These are phyloP conservation scores for Macaria liturata DNA, from an alignment of 2,888 invertebrate species.

Conservation along the genomic window DNA sequence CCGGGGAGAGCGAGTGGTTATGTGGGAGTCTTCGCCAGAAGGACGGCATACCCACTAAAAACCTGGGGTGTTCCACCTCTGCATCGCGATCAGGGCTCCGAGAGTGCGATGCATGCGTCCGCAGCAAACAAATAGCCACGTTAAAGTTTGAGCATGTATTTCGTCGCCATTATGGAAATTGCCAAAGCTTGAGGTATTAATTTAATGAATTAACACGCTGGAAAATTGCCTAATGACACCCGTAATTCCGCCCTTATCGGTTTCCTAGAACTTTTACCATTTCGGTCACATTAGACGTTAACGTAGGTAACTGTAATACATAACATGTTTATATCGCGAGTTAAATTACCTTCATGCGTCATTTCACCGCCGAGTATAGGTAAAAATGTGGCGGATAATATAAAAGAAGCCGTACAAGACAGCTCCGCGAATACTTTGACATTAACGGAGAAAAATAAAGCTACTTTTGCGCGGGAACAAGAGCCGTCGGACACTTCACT, in stretches of 20 bases:
- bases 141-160: slow-evolving; percentile 20
- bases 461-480: slow-evolving; percentile 24
- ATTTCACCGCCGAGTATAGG: neutral
- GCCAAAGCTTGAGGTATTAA: slow-evolving; percentile 23
- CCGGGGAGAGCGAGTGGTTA: too few relatives aligned
- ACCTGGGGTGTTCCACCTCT: too few relatives aligned
- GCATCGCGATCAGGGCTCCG: too few relatives aligned
- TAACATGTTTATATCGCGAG: slow-evolving; percentile 1
- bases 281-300: slow-evolving; percentile 4
- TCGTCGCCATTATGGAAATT: slow-evolving; percentile 27
- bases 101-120: too few relatives aligned
- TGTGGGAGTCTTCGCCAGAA: too few relatives aligned
- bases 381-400: slow-evolving; percentile 4
- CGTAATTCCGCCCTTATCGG: slow-evolving; percentile 20
- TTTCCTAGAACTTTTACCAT: slow-evolving; percentile 14
- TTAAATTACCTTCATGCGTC: neutral
- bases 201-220: slow-evolving; percentile 26
- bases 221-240: slow-evolving; percentile 23
- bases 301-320: slow-evolving; percentile 1
- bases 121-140: slow-evolving; percentile 3
- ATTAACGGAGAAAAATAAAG: slow-evolving; percentile 25
- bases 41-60: too few relatives aligned
- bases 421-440: slow-evolving; percentile 15
- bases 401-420: slow-evolving; percentile 8
- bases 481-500: slow-evolving; percentile 26